Conservation (phyloP, 2,113 vertebrate genomes). For the Tautogolabrus adspersus region DNA sequence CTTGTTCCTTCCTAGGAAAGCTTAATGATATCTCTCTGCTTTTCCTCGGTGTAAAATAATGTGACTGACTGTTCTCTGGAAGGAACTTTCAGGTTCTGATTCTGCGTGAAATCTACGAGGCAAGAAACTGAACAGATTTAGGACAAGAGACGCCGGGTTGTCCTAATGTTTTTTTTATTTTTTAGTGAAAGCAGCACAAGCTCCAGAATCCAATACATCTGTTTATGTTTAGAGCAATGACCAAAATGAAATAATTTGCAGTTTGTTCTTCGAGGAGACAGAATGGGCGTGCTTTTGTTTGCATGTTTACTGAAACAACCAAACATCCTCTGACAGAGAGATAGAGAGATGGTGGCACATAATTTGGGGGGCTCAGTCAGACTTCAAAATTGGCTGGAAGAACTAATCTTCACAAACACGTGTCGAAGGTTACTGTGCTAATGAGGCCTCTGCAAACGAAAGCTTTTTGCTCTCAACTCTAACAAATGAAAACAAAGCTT, state of each 20-base stretch:
- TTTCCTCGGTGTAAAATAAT: constrained; percentile 19
- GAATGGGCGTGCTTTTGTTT: constrained; percentile 45
- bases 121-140: constrained; percentile 34
- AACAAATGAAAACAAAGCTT: constrained; percentile 24
- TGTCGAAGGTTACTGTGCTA: constrained; percentile 53
- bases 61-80: constrained; percentile 21
- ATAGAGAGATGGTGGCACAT: constrained; percentile 52
- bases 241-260: constrained; percentile 42
- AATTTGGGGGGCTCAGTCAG: constrained; percentile 37
- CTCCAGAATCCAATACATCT: constrained; percentile 11
- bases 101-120: constrained; percentile 33
- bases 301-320: constrained; percentile 48
- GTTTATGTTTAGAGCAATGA: constrained; percentile 11
- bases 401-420: constrained; percentile 32
- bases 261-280: constrained; percentile 42
- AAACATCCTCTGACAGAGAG: constrained; percentile 46
- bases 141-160: no score
- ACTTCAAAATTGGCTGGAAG: constrained; percentile 39
- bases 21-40: constrained; percentile 52
- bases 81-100: constrained; percentile 29
- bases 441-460: constrained; percentile 54
- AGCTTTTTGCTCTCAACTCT: constrained; percentile 15
- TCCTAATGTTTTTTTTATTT: neutral
- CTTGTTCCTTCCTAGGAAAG: constrained; percentile 30
- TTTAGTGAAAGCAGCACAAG: neutral